Percentiles rank a stretch among this genome's conserved stretches.
Conservation (phyloP, 2,113 vertebrate genomes). For the human (Homo sapiens) region DNA sequence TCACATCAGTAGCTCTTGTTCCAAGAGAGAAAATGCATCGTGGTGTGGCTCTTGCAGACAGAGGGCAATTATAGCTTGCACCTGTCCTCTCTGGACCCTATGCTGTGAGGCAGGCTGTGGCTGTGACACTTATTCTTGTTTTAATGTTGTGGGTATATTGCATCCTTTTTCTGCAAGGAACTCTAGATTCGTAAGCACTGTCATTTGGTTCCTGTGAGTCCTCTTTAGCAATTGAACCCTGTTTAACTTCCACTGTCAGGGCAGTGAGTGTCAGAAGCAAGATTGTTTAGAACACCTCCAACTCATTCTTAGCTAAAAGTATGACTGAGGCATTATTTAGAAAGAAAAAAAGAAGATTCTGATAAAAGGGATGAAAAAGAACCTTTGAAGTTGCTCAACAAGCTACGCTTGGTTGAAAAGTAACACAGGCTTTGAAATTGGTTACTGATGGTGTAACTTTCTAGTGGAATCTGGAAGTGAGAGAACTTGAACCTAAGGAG, state of each 20-base stretch:
- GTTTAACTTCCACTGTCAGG: background rate
- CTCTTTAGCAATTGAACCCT: background rate
- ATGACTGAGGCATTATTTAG: background rate
- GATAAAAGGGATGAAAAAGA: slow-evolving; percentile 6
- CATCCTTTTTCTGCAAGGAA: background rate
- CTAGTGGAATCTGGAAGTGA: background rate
- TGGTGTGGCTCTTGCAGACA: background rate
- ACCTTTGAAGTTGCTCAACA: background rate
- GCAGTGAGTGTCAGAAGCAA: background rate
- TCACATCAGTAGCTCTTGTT: background rate
- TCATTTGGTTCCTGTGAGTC: background rate
- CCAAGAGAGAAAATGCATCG: background rate
- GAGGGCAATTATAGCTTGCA: background rate
- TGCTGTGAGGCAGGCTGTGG: background rate
- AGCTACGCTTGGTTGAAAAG: background rate
- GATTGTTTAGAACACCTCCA: background rate
- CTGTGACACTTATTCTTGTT: background rate
- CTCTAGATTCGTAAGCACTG: background rate
- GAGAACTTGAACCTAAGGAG: background rate
- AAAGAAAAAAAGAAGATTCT: background rate
- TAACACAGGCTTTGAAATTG: background rate
- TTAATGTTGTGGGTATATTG: background rate
- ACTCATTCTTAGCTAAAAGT: slow-evolving; percentile 15
- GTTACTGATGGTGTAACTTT: background rate
- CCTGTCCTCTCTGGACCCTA: background rate